Conservation (phyloP, 2,888 invertebrate species). For the Pecten maximus region DNA sequence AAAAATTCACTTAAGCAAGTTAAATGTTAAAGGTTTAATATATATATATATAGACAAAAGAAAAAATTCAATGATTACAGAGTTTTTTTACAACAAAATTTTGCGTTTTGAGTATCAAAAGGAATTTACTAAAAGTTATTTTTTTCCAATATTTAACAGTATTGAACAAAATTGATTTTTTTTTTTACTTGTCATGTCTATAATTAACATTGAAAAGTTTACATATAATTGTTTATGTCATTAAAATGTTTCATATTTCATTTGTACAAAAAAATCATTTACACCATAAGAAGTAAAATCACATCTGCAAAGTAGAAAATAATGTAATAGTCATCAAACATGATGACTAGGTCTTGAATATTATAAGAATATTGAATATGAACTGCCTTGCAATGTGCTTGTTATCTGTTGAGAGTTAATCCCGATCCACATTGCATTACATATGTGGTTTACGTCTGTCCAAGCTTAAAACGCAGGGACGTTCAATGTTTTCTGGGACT, state of each 20-base stretch:
- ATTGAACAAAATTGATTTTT: neutral
- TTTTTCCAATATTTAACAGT: neutral
- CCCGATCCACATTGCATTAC: neutral
- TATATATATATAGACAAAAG: too few relatives aligned
- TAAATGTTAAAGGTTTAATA: too few relatives aligned
- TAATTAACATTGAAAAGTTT: neutral
- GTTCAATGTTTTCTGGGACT: neutral
- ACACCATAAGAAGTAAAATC: neutral
- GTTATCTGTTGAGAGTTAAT: neutral
- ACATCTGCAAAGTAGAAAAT: neutral
- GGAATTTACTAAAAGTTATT: too few relatives aligned
- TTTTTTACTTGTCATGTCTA: neutral
- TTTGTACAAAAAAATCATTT: conserved; percentile 26
- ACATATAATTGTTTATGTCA: neutral
- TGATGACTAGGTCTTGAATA: neutral
- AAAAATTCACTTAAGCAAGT: too few relatives aligned
- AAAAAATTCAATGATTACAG: too few relatives aligned
- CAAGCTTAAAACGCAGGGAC: neutral
- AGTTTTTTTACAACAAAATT: too few relatives aligned
- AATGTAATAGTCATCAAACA: neutral
- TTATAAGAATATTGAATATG: neutral
- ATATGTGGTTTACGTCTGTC: neutral
- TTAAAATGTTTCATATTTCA: neutral
- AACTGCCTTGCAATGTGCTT: conserved; percentile 18
- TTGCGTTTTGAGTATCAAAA: too few relatives aligned